phyloP scores from a whole-genome alignment of 2,888 invertebrate species.

The Cryptops parisi region DNA sequence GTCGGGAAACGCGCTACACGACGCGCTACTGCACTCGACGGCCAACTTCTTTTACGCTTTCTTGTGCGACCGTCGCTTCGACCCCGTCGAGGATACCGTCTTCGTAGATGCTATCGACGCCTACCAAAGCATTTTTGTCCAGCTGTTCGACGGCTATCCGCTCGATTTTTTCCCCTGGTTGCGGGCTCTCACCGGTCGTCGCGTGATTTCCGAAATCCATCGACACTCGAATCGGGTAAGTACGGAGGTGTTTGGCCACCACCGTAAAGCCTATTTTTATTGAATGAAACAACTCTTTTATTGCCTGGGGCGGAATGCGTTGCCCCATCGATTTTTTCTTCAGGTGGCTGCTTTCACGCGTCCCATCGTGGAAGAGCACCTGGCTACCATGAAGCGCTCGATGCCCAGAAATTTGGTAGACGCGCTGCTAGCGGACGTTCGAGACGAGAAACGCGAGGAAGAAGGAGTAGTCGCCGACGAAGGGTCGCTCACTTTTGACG shows the following conservation, averaged over 20 bases:
- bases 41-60: slow-evolving; percentile 75
- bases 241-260: too few relatives aligned
- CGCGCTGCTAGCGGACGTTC: slow-evolving; percentile 41
- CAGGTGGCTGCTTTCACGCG: slow-evolving; percentile 5
- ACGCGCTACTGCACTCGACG: slow-evolving; percentile 52
- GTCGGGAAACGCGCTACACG: slow-evolving; percentile 37
- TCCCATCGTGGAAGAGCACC: slow-evolving; percentile 43
- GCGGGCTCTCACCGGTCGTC: slow-evolving; percentile 51
- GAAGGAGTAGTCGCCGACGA: slow-evolving; percentile 28
- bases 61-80: slow-evolving; percentile 62
- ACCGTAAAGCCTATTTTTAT: too few relatives aligned
- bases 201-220: slow-evolving; percentile 47
- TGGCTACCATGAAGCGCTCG: slow-evolving; percentile 25
- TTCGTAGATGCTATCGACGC: slow-evolving; percentile 52
- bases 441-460: background rate
- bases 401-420: slow-evolving; percentile 62
- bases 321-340: background rate
- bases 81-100: slow-evolving; percentile 41
- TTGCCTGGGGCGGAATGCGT: too few relatives aligned
- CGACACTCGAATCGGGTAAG: too few relatives aligned
- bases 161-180: slow-evolving; percentile 75
- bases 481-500: background rate
- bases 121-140: slow-evolving; percentile 81
- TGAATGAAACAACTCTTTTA: slow-evolving; percentile 40
- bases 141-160: slow-evolving; percentile 77